Conservation (phyloP, 1,140 invertebrate genomes). For the Drosophila neocordata region DNA sequence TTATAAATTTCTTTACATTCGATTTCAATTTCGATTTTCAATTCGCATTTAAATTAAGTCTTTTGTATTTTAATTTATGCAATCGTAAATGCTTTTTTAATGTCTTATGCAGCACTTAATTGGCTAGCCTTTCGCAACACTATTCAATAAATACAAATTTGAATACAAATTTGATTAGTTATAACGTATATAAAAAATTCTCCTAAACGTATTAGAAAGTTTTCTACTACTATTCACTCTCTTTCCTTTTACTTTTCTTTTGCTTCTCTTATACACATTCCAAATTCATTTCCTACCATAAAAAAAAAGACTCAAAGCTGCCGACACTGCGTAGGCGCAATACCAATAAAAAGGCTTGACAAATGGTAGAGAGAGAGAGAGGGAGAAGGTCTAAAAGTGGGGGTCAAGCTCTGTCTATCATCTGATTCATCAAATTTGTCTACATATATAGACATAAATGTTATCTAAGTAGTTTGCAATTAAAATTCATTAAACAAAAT, state of each 20-base stretch:
- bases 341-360: constrained; percentile 54
- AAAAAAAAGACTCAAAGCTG: constrained; percentile 28
- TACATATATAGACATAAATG: constrained; percentile 48
- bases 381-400: neutral
- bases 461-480: constrained; percentile 68
- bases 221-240: constrained; percentile 4
- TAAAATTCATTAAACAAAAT: constrained; percentile 67
- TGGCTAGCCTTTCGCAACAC: constrained; percentile 8
- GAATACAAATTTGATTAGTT: neutral
- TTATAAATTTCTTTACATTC: too few species aligned
- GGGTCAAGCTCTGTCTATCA: constrained; percentile 24
- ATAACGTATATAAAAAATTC: constrained; percentile 1
- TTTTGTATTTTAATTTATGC: too few species aligned
- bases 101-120: neutral
- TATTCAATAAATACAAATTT: neutral
- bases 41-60: too few species aligned
- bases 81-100: too few species aligned
- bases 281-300: constrained; percentile 29
- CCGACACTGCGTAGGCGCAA: constrained; percentile 35
- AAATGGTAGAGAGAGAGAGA: neutral
- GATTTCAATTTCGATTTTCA: too few species aligned
- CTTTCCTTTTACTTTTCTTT: neutral
- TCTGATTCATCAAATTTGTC: constrained; percentile 52
- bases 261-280: neutral
- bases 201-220: constrained; percentile 41